Evolutionary conservation across 2,113 vertebrate genomes (phyloP).

Genomic region (Macrotus californicus): DNA sequence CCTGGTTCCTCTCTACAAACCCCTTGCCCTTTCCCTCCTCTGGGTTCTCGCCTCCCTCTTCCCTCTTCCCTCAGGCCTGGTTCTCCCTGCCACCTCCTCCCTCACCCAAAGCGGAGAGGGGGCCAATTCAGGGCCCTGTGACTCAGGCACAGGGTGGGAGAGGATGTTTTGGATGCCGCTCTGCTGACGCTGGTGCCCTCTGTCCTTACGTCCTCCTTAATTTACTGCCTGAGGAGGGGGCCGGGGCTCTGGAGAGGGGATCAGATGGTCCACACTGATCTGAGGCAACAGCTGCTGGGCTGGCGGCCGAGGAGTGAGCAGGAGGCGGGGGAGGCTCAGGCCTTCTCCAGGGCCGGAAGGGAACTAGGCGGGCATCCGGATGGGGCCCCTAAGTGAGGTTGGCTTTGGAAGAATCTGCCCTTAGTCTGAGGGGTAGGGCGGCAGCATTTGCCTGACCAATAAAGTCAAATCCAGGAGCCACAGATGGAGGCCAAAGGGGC

Average conservation of each 20-base stretch:
- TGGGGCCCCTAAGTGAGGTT: slow-evolving; percentile 20
- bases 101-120: slow-evolving; percentile 33
- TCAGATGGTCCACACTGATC: slow-evolving; percentile 73
- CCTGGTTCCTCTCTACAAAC: neutral
- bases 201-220: slow-evolving; percentile 74
- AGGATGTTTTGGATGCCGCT: slow-evolving; percentile 75
- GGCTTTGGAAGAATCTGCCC: neutral
- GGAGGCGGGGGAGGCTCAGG: slow-evolving; percentile 65
- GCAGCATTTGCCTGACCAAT: neutral
- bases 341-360: slow-evolving; percentile 53
- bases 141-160: slow-evolving; percentile 67
- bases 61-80: neutral
- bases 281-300: slow-evolving; percentile 73
- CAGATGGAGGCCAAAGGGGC: neutral
- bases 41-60: neutral
- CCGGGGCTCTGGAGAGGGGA: slow-evolving; percentile 64
- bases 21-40: neutral
- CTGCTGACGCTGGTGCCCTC: slow-evolving; percentile 75
- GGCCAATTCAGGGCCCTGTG: slow-evolving; percentile 63
- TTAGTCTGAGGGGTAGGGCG: neutral
- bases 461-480: neutral
- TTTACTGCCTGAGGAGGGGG: slow-evolving; percentile 74
- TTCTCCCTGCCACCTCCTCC: slow-evolving; percentile 24
- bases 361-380: slow-evolving; percentile 41
- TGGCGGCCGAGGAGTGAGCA: slow-evolving; percentile 62